A percentile compares a stretch with the other conserved stretches of the same genome.
These are phyloP conservation scores for Phylloscopus collybita DNA, from an alignment of 2,797 vertebrate species.

Conservation along the genomic window DNA sequence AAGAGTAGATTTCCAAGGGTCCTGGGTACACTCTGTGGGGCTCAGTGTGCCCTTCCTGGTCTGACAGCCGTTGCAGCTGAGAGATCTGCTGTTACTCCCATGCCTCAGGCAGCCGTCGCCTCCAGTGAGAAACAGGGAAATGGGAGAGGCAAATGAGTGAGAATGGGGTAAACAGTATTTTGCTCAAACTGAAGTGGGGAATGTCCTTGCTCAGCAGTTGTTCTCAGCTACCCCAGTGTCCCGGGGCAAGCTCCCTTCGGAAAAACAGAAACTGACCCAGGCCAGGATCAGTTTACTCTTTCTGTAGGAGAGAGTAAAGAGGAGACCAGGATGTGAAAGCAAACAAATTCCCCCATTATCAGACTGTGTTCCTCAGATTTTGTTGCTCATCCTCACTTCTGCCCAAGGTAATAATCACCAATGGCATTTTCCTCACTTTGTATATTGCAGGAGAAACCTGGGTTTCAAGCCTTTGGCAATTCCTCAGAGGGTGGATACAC, in stretches of 20 bases:
- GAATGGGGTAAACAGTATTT: conserved; percentile 44
- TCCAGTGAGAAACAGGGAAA: conserved; percentile 9
- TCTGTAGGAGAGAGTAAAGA: not conserved
- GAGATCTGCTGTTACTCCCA: not conserved
- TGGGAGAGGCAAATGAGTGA: conserved; percentile 26
- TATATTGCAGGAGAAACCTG: not conserved
- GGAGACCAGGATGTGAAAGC: not conserved
- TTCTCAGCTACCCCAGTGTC: not conserved
- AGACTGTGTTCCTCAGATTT: not conserved
- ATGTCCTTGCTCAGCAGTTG: conserved; percentile 36
- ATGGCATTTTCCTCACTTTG: not conserved
- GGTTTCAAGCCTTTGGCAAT: not conserved
- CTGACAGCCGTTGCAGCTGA: not conserved
- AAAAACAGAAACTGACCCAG: not conserved
- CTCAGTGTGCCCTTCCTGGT: accelerated
- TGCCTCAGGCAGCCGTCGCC: not conserved
- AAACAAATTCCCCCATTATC: not conserved
- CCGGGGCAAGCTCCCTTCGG: not conserved
- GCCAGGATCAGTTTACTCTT: not conserved
- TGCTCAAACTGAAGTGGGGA: not conserved
- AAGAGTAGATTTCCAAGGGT: not conserved
- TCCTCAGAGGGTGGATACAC: not conserved
- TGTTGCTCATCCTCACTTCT: not conserved
- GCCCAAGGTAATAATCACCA: not conserved
- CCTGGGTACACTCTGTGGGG: not conserved